These are phyloP conservation scores for Phainopepla nitens DNA, from an alignment of 2,113 vertebrate genomes.

Conservation along the genomic window DNA sequence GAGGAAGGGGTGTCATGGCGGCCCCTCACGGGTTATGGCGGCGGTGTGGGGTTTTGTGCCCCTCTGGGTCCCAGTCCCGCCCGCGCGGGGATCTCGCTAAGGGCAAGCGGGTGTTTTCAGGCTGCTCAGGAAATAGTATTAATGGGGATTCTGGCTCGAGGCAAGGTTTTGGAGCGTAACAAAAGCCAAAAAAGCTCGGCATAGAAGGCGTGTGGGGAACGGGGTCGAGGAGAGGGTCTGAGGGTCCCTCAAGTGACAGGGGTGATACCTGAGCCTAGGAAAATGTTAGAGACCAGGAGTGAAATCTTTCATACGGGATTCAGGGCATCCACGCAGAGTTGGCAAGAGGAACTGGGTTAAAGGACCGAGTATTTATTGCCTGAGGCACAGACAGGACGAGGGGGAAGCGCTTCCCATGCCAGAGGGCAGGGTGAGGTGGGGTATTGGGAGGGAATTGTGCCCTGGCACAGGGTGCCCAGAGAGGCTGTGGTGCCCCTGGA, in stretches of 20 bases:
- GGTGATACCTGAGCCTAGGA: neutral
- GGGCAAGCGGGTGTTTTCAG: neutral
- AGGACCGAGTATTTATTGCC: neutral
- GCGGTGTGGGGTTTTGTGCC: neutral
- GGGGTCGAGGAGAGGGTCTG: neutral
- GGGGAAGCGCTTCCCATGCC: neutral
- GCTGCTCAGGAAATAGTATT: too few species aligned
- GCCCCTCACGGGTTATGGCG: neutral
- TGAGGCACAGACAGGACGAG: too few species aligned
- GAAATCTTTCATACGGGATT: neutral
- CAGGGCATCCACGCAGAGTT: neutral
- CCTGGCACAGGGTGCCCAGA: neutral
- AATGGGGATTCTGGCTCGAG: neutral
- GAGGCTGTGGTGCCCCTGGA: neutral
- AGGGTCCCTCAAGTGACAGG: too few species aligned
- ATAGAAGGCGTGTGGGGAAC: accelerated
- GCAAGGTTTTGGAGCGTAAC: neutral
- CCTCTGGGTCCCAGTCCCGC: accelerated
- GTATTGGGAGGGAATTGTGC: neutral
- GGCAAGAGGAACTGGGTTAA: neutral
- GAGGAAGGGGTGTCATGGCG: neutral
- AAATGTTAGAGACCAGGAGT: accelerated
- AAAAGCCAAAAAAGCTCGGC: accelerated
- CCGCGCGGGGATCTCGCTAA: accelerated
- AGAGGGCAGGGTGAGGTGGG: too few species aligned